Evolutionary conservation across 2,113 vertebrate species (phyloP).

Genomic region (Chaetodon trifascialis): DNA sequence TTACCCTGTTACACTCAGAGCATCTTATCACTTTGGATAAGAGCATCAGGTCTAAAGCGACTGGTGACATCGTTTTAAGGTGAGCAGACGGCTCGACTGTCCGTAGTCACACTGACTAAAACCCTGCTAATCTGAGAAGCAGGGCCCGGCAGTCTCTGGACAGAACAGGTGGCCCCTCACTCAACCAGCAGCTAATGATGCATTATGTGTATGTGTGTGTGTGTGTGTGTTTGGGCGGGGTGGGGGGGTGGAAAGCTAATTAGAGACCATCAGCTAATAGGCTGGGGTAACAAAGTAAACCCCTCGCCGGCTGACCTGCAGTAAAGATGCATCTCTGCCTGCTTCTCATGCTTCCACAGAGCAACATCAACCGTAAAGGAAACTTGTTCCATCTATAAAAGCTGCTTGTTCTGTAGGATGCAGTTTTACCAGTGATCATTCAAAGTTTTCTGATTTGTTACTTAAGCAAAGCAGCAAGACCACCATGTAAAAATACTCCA

Average conservation of each 20-base stretch:
- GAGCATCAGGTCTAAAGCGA: slow-evolving; percentile 25
- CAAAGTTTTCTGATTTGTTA: background rate
- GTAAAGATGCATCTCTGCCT: slow-evolving; percentile 9
- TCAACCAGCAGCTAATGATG: slow-evolving; percentile 47
- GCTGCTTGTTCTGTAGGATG: background rate
- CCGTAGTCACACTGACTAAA: slow-evolving; percentile 38
- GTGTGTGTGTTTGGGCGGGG: background rate
- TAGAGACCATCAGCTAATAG: slow-evolving; percentile 45
- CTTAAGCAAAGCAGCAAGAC: background rate
- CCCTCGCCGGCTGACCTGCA: background rate
- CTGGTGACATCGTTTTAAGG: slow-evolving; percentile 35
- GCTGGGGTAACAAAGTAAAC: background rate
- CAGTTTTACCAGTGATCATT: background rate
- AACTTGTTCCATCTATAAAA: background rate
- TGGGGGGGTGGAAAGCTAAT: slow-evolving; percentile 21
- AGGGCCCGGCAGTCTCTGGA: background rate
- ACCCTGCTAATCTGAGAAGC: slow-evolving; percentile 55
- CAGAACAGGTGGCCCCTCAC: slow-evolving; percentile 58
- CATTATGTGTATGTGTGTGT: slow-evolving; percentile 5
- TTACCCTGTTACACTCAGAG: slow-evolving; percentile 9
- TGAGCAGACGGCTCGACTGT: background rate
- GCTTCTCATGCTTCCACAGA: background rate
- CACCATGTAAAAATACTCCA: background rate
- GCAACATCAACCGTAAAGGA: background rate
- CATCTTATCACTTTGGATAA: slow-evolving; percentile 30